phyloP scores from a whole-genome alignment of 2,888 invertebrate genomes.

The Drosophila suboccidentalis region DNA sequence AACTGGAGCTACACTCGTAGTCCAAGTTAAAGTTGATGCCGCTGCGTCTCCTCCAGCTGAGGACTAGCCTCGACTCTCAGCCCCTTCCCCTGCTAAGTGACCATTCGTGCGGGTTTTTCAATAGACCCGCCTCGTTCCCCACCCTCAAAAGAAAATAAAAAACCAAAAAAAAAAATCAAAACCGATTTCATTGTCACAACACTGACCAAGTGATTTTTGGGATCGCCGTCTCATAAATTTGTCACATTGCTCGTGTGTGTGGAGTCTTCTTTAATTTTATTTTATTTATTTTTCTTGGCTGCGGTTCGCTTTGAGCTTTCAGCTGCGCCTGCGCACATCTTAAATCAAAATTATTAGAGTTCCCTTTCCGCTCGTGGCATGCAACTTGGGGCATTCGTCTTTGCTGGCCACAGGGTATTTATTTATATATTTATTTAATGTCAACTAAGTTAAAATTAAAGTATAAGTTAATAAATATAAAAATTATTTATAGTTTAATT shows the following conservation, averaged over 20 bases:
- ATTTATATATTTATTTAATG: too few relatives aligned
- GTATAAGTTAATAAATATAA: too few relatives aligned
- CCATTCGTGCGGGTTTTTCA: conserved; percentile 61
- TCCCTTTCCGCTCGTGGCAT: conserved; percentile 14
- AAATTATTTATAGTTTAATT: too few relatives aligned
- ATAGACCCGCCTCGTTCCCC: conserved; percentile 50
- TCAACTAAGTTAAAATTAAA: too few relatives aligned
- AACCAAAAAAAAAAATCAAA: background rate
- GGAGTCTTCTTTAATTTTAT: conserved; percentile 25
- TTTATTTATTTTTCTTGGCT: conserved; percentile 1
- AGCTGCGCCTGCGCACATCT: conserved; percentile 74
- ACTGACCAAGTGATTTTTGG: conserved; percentile 40
- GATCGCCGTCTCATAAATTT: conserved; percentile 70
- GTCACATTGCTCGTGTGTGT: conserved; percentile 63
- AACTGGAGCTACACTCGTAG: background rate
- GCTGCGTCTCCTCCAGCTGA: conserved; percentile 28
- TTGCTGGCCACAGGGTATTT: background rate
- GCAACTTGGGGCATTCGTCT: background rate
- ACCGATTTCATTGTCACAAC: conserved; percentile 67
- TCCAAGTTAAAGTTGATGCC: conserved; percentile 1
- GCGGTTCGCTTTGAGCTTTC: conserved; percentile 57
- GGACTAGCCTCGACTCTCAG: conserved; percentile 2
- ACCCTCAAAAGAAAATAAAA: conserved; percentile 6
- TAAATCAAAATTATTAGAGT: conserved; percentile 67
- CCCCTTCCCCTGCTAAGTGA: conserved; percentile 8